These are phyloP conservation scores for Pseudomugil tenellus DNA, from an alignment of 2,797 vertebrate species.

Conservation along the genomic window DNA sequence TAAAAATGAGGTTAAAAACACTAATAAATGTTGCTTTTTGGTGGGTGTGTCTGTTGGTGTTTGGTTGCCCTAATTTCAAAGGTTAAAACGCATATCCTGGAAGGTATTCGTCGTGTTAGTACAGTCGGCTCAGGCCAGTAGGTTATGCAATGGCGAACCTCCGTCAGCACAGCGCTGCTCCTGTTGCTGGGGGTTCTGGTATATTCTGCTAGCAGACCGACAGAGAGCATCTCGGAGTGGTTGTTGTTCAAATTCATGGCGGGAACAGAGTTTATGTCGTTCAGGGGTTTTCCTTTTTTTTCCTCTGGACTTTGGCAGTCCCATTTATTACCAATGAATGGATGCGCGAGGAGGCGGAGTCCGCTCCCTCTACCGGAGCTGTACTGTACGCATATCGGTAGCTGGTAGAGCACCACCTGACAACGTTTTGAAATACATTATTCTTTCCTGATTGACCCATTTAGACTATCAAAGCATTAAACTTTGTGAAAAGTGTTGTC, in stretches of 20 bases:
- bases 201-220: constrained; percentile 70
- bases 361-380: constrained; percentile 44
- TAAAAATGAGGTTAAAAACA: neutral
- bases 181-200: constrained; percentile 80
- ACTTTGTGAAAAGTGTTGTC: neutral
- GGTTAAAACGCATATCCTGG: constrained; percentile 24
- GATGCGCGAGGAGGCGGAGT: constrained; percentile 77
- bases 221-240: constrained; percentile 73
- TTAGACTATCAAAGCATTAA: neutral
- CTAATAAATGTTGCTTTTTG: neutral
- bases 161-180: constrained; percentile 76
- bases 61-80: neutral
- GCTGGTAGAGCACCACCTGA: constrained; percentile 9
- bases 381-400: constrained; percentile 30
- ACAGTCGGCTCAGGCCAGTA: constrained; percentile 61
- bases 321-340: constrained; percentile 76
- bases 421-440: constrained; percentile 1
- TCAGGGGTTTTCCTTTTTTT: constrained; percentile 36
- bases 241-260: constrained; percentile 81
- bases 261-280: constrained; percentile 67
- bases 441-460: neutral
- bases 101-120: constrained; percentile 39
- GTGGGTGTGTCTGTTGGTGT: neutral
- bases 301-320: constrained; percentile 45
- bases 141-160: constrained; percentile 85